Conservation (phyloP, 2,888 invertebrate species). For the Xanthorhoe spadicearia region DNA sequence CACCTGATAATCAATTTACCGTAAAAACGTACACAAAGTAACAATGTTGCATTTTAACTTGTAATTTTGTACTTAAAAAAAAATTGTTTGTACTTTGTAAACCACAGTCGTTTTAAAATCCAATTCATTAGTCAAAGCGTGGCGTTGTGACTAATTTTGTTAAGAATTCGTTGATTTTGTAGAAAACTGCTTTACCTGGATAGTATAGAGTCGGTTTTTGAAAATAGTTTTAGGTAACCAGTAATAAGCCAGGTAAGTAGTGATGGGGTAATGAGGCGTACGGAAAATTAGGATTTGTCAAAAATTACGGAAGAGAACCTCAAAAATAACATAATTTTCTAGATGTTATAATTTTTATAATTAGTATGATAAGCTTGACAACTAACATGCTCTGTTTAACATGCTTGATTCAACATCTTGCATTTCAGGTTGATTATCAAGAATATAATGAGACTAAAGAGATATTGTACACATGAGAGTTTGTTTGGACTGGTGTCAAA, state of each 20-base stretch:
- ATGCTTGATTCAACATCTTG: too few species aligned
- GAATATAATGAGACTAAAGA: too few species aligned
- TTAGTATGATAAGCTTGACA: too few species aligned
- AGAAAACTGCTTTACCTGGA: conserved; percentile 24
- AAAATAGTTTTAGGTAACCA: conserved; percentile 18
- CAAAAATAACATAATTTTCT: too few species aligned
- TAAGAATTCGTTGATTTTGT: conserved; percentile 8
- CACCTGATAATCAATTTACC: conserved; percentile 76
- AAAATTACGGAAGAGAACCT: background rate
- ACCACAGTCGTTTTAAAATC: conserved; percentile 60
- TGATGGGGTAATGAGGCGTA: conserved; percentile 24
- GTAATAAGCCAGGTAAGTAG: conserved; percentile 35
- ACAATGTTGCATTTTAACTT: conserved; percentile 43
- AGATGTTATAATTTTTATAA: too few species aligned
- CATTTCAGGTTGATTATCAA: too few species aligned
- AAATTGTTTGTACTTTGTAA: conserved; percentile 51
- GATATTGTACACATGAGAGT: background rate
- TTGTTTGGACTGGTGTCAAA: background rate
- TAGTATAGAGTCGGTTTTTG: conserved; percentile 32
- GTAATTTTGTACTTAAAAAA: conserved; percentile 43
- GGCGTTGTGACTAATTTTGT: conserved; percentile 50
- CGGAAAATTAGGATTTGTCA: too few species aligned
- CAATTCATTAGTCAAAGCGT: conserved; percentile 67
- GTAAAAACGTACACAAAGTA: conserved; percentile 59
- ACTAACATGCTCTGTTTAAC: too few species aligned